Conservation (phyloP, 2,113 vertebrate genomes). For the Okapia johnstoni region DNA sequence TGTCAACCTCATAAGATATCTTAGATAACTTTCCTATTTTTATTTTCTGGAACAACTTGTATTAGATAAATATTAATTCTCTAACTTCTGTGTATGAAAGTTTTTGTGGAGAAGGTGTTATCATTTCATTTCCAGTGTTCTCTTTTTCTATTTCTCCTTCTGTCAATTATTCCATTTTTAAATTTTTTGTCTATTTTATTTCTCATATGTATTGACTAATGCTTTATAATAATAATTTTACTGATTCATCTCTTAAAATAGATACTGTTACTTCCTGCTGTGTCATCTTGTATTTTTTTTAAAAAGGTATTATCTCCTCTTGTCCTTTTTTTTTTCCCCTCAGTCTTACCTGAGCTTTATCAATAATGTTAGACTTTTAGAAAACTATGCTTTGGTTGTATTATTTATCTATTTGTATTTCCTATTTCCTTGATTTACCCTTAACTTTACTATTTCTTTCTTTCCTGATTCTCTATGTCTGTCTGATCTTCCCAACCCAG, state of each 20-base stretch:
- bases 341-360: neutral
- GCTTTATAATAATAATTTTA: neutral
- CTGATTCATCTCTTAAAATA: neutral
- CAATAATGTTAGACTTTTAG: neutral
- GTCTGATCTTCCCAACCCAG: neutral
- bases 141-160: neutral
- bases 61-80: neutral
- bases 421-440: neutral
- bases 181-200: neutral
- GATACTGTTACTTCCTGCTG: neutral
- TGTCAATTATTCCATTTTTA: neutral
- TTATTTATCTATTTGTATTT: neutral
- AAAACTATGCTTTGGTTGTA: neutral
- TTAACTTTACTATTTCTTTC: neutral
- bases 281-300: neutral
- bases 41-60: neutral
- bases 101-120: neutral
- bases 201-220: neutral
- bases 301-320: neutral
- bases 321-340: neutral
- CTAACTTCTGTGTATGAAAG: neutral
- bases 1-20: neutral
- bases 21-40: neutral
- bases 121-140: neutral
- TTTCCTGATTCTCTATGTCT: neutral